Evolutionary conservation across 2,797 vertebrate species (phyloP).

Genomic region (Anas flavirostris): DNA sequence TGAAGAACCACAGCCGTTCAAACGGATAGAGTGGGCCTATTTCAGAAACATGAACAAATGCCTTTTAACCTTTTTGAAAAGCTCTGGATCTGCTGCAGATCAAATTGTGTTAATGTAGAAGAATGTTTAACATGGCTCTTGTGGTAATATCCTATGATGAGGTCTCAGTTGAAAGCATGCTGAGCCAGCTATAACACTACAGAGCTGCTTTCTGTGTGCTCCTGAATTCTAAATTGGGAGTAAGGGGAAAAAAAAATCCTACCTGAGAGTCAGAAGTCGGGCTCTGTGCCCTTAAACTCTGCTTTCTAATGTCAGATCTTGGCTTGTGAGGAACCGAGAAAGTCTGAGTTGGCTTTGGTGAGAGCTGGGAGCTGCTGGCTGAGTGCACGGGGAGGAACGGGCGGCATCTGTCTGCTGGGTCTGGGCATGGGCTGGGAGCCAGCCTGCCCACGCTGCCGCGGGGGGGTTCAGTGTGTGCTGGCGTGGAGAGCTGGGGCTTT

Average conservation of each 20-base stretch:
- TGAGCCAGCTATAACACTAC: neutral
- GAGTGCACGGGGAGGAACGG: neutral
- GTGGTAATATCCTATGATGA: accelerated
- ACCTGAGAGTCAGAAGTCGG: accelerated
- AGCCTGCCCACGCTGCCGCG: neutral
- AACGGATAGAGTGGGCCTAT: neutral
- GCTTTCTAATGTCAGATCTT: accelerated
- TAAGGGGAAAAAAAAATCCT: no score
- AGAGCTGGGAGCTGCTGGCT: neutral
- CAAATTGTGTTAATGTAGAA: accelerated
- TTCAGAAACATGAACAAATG: neutral
- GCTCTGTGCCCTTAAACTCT: neutral
- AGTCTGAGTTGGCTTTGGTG: accelerated
- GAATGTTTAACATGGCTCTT: accelerated
- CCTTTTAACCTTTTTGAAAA: neutral
- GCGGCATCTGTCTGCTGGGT: neutral
- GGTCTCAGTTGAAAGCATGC: neutral
- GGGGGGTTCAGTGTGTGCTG: accelerated
- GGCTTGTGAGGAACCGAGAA: neutral
- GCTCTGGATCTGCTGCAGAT: neutral
- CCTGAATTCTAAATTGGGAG: neutral
- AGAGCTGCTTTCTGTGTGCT: accelerated
- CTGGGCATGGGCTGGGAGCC: neutral
- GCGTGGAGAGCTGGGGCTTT: neutral
- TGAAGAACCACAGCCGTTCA: accelerated